Evolutionary conservation across 2,888 invertebrate species (phyloP).

Genomic region (Synergus japonicus): DNA sequence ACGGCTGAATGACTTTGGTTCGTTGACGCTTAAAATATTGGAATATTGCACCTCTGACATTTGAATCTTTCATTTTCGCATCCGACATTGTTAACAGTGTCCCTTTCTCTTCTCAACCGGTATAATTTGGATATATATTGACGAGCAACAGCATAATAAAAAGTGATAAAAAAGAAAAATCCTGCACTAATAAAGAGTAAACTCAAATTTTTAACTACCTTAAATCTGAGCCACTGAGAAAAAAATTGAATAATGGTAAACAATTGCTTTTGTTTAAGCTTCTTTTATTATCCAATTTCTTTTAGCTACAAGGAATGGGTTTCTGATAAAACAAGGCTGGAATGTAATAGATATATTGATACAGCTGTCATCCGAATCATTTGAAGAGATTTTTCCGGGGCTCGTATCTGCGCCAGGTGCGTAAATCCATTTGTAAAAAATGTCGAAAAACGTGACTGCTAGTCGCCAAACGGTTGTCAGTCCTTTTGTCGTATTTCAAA

Average conservation of each 20-base stretch:
- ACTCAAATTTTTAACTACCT: too few species aligned
- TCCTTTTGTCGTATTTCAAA: constrained; percentile 50
- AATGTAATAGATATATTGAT: constrained; percentile 41
- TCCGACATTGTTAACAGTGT: neutral
- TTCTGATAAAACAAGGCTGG: constrained; percentile 13
- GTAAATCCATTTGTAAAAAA: constrained; percentile 26
- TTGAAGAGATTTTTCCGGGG: constrained; percentile 15
- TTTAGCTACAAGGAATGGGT: neutral
- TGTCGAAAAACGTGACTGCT: constrained; percentile 45
- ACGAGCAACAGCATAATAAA: too few species aligned
- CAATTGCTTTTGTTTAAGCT: too few species aligned
- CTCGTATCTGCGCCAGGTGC: constrained; percentile 33
- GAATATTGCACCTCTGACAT: neutral
- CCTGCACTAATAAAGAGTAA: too few species aligned
- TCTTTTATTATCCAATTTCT: neutral
- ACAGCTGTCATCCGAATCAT: constrained; percentile 33
- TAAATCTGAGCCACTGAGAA: too few species aligned
- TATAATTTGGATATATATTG: neutral
- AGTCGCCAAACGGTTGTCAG: constrained; percentile 46
- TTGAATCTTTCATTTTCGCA: neutral
- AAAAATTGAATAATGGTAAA: too few species aligned
- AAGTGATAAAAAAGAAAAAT: too few species aligned
- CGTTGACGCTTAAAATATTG: neutral
- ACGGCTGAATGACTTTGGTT: neutral
- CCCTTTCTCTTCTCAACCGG: neutral